Evolutionary conservation across 2,113 vertebrate species (phyloP).

Genomic region (Grus americana): DNA sequence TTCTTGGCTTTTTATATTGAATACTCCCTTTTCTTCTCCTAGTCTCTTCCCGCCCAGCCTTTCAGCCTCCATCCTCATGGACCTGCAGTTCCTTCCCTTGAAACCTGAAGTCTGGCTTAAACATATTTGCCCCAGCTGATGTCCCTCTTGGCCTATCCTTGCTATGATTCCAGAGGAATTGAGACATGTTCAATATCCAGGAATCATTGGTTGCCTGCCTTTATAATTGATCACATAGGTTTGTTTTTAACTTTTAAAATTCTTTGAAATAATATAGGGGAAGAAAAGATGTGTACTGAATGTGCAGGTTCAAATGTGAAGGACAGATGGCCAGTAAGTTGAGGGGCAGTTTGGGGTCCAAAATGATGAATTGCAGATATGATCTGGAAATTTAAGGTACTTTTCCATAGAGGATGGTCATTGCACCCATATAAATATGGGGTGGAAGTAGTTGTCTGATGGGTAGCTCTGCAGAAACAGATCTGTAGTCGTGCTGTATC

Average conservation of each 20-base stretch:
- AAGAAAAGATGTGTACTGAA: neutral
- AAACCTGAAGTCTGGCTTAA: slow-evolving; percentile 24
- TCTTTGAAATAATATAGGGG: neutral
- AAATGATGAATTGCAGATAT: neutral
- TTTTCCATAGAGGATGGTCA: neutral
- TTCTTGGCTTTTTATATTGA: neutral
- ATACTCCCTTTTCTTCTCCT: neutral
- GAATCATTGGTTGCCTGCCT: neutral
- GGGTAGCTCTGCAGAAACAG: neutral
- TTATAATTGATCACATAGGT: neutral
- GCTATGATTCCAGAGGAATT: slow-evolving; percentile 48
- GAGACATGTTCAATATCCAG: neutral
- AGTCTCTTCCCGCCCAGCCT: neutral
- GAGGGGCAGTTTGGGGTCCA: neutral
- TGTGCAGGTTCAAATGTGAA: neutral
- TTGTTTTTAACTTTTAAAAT: neutral
- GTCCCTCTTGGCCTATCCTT: neutral
- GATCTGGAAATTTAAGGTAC: neutral
- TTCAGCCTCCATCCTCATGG: neutral
- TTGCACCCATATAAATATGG: neutral
- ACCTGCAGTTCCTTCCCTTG: slow-evolving; percentile 24
- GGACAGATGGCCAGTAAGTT: neutral
- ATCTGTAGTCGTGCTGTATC: neutral
- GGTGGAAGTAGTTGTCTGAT: neutral
- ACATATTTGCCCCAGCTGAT: neutral